Evolutionary conservation across 2,888 invertebrate genomes (phyloP).

Genomic region (Tinea semifulvella): DNA sequence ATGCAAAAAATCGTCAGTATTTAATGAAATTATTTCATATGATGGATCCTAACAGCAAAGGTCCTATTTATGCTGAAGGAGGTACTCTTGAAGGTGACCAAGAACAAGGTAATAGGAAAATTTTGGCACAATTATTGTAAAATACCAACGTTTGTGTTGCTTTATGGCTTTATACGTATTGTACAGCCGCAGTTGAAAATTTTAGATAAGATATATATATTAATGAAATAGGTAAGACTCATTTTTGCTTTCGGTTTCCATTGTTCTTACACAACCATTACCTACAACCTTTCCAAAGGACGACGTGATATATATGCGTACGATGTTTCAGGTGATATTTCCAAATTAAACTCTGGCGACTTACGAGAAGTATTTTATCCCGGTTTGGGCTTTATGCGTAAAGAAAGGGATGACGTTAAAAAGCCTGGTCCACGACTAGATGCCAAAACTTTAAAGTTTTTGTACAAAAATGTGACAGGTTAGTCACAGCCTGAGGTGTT

Average conservation of each 20-base stretch:
- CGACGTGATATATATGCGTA: constrained; percentile 28
- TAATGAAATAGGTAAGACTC: not conserved
- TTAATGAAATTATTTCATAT: constrained; percentile 38
- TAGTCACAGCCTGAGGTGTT: constrained; percentile 48
- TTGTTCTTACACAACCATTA: not conserved
- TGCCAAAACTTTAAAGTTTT: constrained; percentile 67
- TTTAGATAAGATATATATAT: constrained; percentile 20
- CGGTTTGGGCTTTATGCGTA: constrained; percentile 84
- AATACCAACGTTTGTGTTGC: constrained; percentile 35
- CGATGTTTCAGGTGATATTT: constrained; percentile 65
- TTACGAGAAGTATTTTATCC: constrained; percentile 69
- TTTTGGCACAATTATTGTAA: not conserved
- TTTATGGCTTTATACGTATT: constrained; percentile 35
- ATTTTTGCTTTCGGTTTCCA: not conserved
- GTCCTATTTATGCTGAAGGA: constrained; percentile 50
- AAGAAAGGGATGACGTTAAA: constrained; percentile 91
- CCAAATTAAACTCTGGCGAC: constrained; percentile 57
- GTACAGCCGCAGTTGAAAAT: constrained; percentile 27
- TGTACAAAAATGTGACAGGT: constrained; percentile 62
- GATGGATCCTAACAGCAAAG: constrained; percentile 39
- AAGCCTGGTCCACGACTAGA: constrained; percentile 91
- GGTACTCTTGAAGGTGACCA: constrained; percentile 50
- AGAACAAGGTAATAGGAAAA: constrained; percentile 37
- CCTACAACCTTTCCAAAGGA: not conserved
- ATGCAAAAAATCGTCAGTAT: constrained; percentile 26